Percentiles rank a stretch among this genome's conserved stretches.
These are phyloP conservation scores for Caenorhabditis brenneri DNA, from an alignment of 1,140 invertebrate genomes.

Conservation along the genomic window DNA sequence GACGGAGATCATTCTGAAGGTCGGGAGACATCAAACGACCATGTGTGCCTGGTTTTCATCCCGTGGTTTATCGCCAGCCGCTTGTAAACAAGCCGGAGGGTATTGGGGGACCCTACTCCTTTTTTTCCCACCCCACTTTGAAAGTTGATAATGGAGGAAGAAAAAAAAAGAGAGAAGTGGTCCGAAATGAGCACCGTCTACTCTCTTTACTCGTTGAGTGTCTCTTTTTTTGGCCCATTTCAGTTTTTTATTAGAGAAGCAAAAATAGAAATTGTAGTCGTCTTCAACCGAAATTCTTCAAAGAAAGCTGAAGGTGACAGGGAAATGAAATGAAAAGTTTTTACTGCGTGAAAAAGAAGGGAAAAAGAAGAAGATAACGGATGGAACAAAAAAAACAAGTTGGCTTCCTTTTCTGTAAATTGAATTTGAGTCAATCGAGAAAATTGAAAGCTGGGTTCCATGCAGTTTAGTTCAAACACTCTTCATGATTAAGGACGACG, in stretches of 20 bases:
- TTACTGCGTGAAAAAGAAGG: too few relatives aligned
- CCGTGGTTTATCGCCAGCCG: not conserved
- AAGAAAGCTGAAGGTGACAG: not conserved
- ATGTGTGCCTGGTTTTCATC: conserved; percentile 38
- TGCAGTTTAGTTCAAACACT: conserved; percentile 9
- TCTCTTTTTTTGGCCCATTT: not conserved
- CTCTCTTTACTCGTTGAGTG: not conserved
- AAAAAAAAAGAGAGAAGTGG: not conserved
- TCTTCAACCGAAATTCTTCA: not conserved
- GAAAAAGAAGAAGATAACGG: not conserved
- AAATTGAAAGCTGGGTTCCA: conserved; percentile 6
- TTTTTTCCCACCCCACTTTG: conserved; percentile 23
- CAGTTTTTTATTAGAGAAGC: not conserved
- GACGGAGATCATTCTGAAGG: conserved; percentile 2
- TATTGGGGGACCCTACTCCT: not conserved
- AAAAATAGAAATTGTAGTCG: not conserved
- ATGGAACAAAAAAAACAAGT: conserved; percentile 30
- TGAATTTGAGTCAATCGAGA: conserved; percentile 10
- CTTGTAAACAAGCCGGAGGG: conserved; percentile 19
- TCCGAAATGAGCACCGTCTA: not conserved
- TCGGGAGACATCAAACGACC: conserved; percentile 35
- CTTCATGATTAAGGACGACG: not conserved
- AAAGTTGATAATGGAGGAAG: conserved; percentile 27
- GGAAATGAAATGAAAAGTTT: not conserved
- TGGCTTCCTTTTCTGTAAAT: conserved; percentile 5